Conservation (phyloP, 2,888 invertebrate genomes). For the Cheilosia variabilis region DNA sequence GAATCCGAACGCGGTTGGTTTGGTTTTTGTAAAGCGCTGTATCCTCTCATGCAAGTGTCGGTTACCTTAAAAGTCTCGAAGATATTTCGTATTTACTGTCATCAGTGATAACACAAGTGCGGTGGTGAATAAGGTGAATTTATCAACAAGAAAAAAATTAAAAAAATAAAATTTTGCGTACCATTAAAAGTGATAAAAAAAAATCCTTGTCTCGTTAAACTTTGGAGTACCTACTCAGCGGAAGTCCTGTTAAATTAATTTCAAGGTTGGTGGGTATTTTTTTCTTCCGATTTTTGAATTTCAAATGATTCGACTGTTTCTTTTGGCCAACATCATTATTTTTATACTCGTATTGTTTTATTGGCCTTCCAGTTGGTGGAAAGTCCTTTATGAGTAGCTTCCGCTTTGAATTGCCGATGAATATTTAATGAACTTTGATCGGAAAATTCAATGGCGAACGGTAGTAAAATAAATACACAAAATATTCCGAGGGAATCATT, state of each 20-base stretch:
- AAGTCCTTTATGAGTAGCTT: conserved; percentile 40
- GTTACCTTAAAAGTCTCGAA: conserved; percentile 2
- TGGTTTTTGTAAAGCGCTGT: conserved; percentile 6
- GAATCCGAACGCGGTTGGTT: conserved; percentile 71
- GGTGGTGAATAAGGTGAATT: conserved; percentile 15
- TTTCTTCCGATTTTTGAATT: conserved; percentile 23
- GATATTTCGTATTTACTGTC: conserved; percentile 17
- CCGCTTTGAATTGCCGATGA: conserved; percentile 51
- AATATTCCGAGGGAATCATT: conserved; percentile 14
- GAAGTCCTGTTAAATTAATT: not conserved
- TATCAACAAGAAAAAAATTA: not conserved
- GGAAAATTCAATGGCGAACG: conserved; percentile 63
- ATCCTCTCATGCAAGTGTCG: not conserved
- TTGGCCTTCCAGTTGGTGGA: conserved; percentile 34
- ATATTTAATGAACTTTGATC: conserved; percentile 72
- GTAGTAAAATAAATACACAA: conserved; percentile 7
- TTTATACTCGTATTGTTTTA: conserved; percentile 53
- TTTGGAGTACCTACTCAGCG: not conserved
- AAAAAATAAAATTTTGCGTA: conserved; percentile 17
- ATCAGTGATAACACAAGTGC: conserved; percentile 39
- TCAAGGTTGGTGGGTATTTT: conserved; percentile 53
- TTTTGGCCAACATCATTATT: conserved; percentile 18
- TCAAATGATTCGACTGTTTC: conserved; percentile 52
- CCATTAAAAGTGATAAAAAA: not conserved
- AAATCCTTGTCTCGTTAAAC: conserved; percentile 30